A percentile compares a stretch with the other conserved stretches of the same genome.
Evolutionary conservation across 2,113 vertebrate species (phyloP).

Genomic region (Abramis brama): DNA sequence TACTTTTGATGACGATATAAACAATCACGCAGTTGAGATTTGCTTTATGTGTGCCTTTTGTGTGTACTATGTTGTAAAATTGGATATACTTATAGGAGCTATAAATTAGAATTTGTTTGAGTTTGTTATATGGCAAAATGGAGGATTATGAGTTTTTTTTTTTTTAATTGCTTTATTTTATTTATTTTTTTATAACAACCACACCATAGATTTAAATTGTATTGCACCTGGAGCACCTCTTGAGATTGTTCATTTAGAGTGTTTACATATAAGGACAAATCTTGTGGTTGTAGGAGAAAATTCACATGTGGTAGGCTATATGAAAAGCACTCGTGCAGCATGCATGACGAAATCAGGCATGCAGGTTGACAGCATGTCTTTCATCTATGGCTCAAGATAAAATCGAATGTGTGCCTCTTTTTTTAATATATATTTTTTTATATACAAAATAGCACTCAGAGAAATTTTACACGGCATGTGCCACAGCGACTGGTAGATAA

Average conservation of each 20-base stretch:
- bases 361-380: not conserved
- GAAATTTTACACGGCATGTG: not conserved
- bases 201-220: not conserved
- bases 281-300: not conserved
- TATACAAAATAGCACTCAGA: too few species aligned
- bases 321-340: not conserved
- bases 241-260: not conserved
- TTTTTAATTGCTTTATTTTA: too few species aligned
- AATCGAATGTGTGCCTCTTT: not conserved
- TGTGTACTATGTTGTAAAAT: not conserved
- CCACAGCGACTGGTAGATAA: not conserved
- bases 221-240: not conserved
- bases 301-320: not conserved
- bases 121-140: not conserved
- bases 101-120: too few species aligned
- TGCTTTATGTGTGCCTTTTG: not conserved
- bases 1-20: not conserved
- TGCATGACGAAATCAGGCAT: not conserved
- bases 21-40: not conserved
- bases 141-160: not conserved
- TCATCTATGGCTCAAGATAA: not conserved
- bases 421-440: not conserved
- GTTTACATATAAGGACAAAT: not conserved
- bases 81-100: not conserved
- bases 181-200: not conserved